Conservation (phyloP, 2,888 invertebrate genomes). For the Mythimna pallens region DNA sequence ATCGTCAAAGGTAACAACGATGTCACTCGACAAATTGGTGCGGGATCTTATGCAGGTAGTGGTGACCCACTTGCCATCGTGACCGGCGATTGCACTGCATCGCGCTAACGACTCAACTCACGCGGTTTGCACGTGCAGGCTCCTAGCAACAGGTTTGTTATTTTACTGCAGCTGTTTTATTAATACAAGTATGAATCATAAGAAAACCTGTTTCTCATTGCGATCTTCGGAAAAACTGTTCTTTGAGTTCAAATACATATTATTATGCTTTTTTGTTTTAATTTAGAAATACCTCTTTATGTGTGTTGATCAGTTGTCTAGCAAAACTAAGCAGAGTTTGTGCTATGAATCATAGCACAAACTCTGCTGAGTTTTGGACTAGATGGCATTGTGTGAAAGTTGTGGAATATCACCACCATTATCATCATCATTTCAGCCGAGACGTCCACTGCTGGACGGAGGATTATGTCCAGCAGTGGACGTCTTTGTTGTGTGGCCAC, state of each 20-base stretch:
- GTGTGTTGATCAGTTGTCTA: too few species aligned
- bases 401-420: too few species aligned
- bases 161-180: background rate
- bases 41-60: constrained; percentile 55
- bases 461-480: too few species aligned
- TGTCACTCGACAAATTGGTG: constrained; percentile 37
- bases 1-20: constrained; percentile 35
- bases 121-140: constrained; percentile 41
- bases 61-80: constrained; percentile 54
- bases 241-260: background rate
- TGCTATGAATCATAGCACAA: too few species aligned
- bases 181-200: background rate
- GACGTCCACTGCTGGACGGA: too few species aligned
- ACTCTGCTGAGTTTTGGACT: too few species aligned
- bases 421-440: too few species aligned
- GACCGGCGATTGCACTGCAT: constrained; percentile 12
- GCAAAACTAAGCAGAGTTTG: too few species aligned
- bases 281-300: too few species aligned
- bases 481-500: too few species aligned
- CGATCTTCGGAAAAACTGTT: background rate
- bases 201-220: background rate
- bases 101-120: constrained; percentile 36
- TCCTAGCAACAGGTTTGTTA: background rate
- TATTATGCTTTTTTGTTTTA: too few species aligned
- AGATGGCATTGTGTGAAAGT: too few species aligned